Base-by-base conservation (phyloP, 2,113 vertebrate species). In the Erythrocebus patas region DNA sequence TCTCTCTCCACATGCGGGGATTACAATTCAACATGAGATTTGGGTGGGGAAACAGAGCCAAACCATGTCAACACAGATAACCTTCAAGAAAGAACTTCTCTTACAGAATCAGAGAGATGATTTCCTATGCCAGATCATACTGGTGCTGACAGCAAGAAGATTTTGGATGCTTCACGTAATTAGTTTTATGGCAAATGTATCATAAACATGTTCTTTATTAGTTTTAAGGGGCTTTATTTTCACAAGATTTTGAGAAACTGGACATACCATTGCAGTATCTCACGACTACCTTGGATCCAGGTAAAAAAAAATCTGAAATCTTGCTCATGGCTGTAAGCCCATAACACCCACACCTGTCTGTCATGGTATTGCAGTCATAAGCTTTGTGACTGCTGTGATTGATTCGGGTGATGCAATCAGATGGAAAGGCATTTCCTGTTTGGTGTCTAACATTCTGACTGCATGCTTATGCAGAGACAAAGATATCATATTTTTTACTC, bases 201-300 rank as follows among this genome's bases (percentile, higher is more conserved):
- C 61, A 48, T 76, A 79, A 87, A 80, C 35, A 78, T 52, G 80
- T 85, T 30, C 10, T 91, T 81, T 88, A 61, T 20, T 93, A 50
- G 27, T 89, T 43, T 94, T 64, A 32, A 82, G 30, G 18, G 25
- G 76, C 91, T 93, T 92, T 94, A 80, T 90, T 92, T 96, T 79
- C 16, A 79, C 12, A 17, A 73, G 5, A 22, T 78, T 57, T 95
- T 91, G 32, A 92, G 40, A 89, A 82, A 68, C 38, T 89, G 76
- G 57, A 82, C 78, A 73, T 7, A 32, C 35, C 7, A 20, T 30
- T 85, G 13, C 90, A 86, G 35, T 45, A 48, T 80, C 16, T 81
- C 75, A 89, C 11, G 72, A 76, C 32, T 68, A 64, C 22, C 23
- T 18, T 89, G 50, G 43, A 10, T 70, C 10, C 64, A 84, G 30